Conservation (phyloP, 2,113 vertebrate species). For the Carollia perspicillata region DNA sequence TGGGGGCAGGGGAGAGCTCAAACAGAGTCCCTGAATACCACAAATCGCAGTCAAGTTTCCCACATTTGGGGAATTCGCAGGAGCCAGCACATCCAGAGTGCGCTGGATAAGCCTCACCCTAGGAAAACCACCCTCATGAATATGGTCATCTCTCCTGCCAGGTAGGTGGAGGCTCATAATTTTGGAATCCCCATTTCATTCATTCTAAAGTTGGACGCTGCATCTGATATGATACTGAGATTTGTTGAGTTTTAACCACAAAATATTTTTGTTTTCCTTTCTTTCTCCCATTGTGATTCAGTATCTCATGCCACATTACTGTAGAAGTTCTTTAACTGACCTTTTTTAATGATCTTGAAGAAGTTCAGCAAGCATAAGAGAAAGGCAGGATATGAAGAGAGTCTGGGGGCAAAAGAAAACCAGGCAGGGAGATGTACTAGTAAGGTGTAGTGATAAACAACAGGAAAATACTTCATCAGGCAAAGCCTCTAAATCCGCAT, state of each 20-base stretch:
- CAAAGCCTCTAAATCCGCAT: not conserved
- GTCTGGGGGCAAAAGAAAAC: not conserved
- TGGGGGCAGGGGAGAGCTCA: not conserved
- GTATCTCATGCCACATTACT: not conserved
- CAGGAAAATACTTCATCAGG: not conserved
- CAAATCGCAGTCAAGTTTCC: not conserved
- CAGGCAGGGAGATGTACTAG: not conserved
- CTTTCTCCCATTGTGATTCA: not conserved
- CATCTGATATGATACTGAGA: not conserved
- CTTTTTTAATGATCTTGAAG: not conserved
- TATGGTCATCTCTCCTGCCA: not conserved
- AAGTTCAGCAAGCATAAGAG: not conserved
- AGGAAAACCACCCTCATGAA: not conserved
- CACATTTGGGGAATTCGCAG: not conserved
- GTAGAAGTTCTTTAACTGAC: not conserved
- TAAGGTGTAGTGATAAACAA: not conserved
- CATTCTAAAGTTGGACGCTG: not conserved
- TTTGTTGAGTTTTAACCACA: not conserved
- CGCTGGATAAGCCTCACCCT: not conserved
- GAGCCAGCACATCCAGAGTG: not conserved
- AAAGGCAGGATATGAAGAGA: not conserved
- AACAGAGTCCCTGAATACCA: not conserved
- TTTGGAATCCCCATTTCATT: not conserved
- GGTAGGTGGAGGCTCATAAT: not conserved
- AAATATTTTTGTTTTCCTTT: not conserved